Evolutionary conservation across 2,888 invertebrate genomes (phyloP).

Genomic region (Thymelicus acteon): DNA sequence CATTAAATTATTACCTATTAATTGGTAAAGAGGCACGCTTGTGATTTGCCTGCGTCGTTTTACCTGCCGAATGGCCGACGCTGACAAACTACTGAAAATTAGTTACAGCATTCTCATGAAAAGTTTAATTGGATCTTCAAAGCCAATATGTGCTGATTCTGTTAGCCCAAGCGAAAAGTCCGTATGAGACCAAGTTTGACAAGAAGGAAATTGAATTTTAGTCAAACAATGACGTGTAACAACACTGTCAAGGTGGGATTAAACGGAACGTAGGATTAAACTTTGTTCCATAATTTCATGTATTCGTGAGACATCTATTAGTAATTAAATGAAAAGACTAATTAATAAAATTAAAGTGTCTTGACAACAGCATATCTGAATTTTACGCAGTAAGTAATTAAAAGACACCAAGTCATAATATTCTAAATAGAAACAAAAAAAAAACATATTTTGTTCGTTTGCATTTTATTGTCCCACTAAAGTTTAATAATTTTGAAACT

Average conservation of each 20-base stretch:
- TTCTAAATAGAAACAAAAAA: too few relatives aligned
- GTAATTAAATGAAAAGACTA: not conserved
- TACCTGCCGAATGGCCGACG: slow-evolving; percentile 76
- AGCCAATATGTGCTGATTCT: slow-evolving; percentile 71
- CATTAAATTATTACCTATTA: slow-evolving; percentile 41
- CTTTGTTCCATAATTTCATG: slow-evolving; percentile 1
- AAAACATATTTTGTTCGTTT: too few relatives aligned
- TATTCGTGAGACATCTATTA: not conserved
- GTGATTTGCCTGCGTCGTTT: slow-evolving; percentile 59
- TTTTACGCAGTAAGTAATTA: too few relatives aligned
- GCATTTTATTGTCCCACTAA: too few relatives aligned
- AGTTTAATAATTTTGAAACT: too few relatives aligned
- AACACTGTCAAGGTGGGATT: slow-evolving; percentile 27
- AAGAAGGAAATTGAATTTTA: slow-evolving; percentile 47
- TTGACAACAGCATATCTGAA: too few relatives aligned
- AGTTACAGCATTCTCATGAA: slow-evolving; percentile 78
- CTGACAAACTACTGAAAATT: slow-evolving; percentile 80
- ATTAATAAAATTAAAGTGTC: too few relatives aligned
- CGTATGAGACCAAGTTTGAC: slow-evolving; percentile 47
- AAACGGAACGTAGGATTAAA: not conserved
- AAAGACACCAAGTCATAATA: too few relatives aligned
- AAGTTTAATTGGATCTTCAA: slow-evolving; percentile 82
- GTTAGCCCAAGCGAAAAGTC: slow-evolving; percentile 67
- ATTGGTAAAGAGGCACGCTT: slow-evolving; percentile 57
- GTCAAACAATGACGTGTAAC: slow-evolving; percentile 37